Evolutionary conservation across 2,113 vertebrate genomes (phyloP), one percentile per base, ranked within the genome.

Genomic region (Progne subis): DNA sequence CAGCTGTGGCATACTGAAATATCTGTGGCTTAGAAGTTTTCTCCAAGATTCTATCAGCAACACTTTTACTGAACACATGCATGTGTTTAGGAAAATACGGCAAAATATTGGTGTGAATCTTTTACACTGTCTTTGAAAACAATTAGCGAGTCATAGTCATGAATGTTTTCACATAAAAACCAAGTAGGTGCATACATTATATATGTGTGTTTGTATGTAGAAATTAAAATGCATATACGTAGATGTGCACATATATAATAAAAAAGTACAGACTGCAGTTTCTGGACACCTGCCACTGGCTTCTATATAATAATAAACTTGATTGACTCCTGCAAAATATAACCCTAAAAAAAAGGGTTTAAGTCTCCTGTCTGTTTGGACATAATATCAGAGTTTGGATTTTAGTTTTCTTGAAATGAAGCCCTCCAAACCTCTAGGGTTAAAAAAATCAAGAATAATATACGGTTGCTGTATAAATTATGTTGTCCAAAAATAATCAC

Each of bases 131-230:
- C 26, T 76, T 70, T 78, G 47, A 37, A 46, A 75, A 57, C 6
- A 69, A 18, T 41, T 29, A 70, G 9, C 9, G 75, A 67, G 18
- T 28, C 43, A 67, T 11, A 59, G 34, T 70, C 10, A 63, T n/a
- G 7, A 59, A 55, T 37, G 5, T 50, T 71, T 91, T 80, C 18
- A 8, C 17, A 25, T 23, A 52, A 37, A 18, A 83, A 29, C 10
- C 32, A 53, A 53, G 8, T 11, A 49, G 6, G 3, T 56, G 2
- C 8, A 25, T 44, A 18, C 23, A 44, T 13, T 69, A 11, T 25
- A 25, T 0, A 1, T 39, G 7, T 2, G 3, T 43, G 14, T 6
- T 14, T 64, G 14, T 53, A 5, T 24, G 7, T 14, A 18, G 18
- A 65, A 31, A 34, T 65, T 55, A 26, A 64, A 67, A 32, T 59